A percentile compares a stretch with the other conserved stretches of the same genome.
phyloP scores from a whole-genome alignment of 1,140 invertebrate species.

The Maconellicoccus hirsutus region DNA sequence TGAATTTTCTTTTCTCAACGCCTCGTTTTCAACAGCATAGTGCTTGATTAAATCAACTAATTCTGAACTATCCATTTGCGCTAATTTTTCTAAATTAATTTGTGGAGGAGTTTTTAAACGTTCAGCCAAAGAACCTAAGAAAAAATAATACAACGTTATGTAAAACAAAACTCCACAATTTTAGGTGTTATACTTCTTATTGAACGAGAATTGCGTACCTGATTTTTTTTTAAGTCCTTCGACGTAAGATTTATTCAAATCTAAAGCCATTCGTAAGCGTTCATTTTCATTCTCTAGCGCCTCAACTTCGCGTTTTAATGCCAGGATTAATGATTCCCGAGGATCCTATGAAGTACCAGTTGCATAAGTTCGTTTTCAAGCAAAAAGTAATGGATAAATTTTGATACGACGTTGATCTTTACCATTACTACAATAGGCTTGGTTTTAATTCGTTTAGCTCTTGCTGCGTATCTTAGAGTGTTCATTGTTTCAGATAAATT shows the following conservation, averaged over 20 bases:
- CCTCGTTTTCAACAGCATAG: constrained; percentile 76
- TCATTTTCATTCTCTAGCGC: constrained; percentile 85
- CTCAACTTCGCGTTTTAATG: constrained; percentile 75
- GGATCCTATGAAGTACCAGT: constrained; percentile 63
- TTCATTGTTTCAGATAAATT: constrained; percentile 85
- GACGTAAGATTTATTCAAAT: constrained; percentile 35
- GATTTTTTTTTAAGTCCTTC: background rate
- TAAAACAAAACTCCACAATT: too few species aligned
- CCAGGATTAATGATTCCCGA: constrained; percentile 78
- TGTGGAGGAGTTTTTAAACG: constrained; percentile 30
- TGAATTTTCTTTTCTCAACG: constrained; percentile 70
- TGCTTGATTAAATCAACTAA: constrained; percentile 59
- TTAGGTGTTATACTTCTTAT: too few species aligned
- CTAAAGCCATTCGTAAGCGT: constrained; percentile 62
- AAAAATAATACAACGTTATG: too few species aligned
- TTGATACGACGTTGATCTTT: background rate
- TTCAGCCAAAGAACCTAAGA: background rate
- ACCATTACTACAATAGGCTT: constrained; percentile 90
- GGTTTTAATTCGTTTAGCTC: constrained; percentile 76
- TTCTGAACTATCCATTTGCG: constrained; percentile 55
- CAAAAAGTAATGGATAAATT: background rate
- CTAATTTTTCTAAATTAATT: constrained; percentile 56
- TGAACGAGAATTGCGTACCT: background rate
- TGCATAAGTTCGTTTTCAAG: too few species aligned
- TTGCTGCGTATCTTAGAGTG: constrained; percentile 74